Evolutionary conservation across 2,113 vertebrate genomes (phyloP).

Genomic region (Menidia beryllina): DNA sequence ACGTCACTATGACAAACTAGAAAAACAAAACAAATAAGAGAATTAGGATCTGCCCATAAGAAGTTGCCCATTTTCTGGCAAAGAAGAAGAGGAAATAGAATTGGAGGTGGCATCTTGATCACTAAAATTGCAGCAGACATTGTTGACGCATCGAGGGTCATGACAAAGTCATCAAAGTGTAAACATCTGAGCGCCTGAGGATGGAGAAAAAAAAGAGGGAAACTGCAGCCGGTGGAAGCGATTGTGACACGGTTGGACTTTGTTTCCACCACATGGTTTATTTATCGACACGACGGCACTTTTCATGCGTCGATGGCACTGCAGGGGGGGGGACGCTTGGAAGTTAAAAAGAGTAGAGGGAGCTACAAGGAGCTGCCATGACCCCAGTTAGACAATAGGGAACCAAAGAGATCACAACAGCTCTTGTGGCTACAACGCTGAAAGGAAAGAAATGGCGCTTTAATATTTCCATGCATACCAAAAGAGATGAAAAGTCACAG

Average conservation of each 20-base stretch:
- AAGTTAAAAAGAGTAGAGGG: conserved; percentile 51
- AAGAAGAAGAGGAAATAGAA: conserved; percentile 1
- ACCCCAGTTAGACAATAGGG: conserved; percentile 63
- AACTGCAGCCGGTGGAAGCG: conserved; percentile 22
- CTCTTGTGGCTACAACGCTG: conserved; percentile 61
- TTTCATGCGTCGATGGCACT: conserved; percentile 53
- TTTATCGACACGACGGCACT: conserved; percentile 66
- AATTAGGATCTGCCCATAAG: too few relatives aligned
- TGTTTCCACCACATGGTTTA: conserved; percentile 71
- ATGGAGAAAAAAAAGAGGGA: conserved; percentile 10
- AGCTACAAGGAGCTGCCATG: conserved; percentile 39
- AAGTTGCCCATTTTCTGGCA: not conserved
- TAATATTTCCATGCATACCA: conserved; percentile 69
- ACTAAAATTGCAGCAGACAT: conserved; percentile 18
- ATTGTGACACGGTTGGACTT: conserved; percentile 61
- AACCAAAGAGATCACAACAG: conserved; percentile 67
- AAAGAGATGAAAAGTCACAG: conserved; percentile 36
- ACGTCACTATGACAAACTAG: too few relatives aligned
- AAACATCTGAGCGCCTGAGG: conserved; percentile 31
- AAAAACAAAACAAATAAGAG: too few relatives aligned
- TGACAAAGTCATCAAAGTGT: conserved; percentile 59
- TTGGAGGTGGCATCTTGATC: conserved; percentile 45
- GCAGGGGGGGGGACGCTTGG: conserved; percentile 20
- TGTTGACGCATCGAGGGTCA: conserved; percentile 30
- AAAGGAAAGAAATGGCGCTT: conserved; percentile 75